Evolutionary conservation across 1,140 invertebrate species (phyloP).

Genomic region (Trichoplusia ni): DNA sequence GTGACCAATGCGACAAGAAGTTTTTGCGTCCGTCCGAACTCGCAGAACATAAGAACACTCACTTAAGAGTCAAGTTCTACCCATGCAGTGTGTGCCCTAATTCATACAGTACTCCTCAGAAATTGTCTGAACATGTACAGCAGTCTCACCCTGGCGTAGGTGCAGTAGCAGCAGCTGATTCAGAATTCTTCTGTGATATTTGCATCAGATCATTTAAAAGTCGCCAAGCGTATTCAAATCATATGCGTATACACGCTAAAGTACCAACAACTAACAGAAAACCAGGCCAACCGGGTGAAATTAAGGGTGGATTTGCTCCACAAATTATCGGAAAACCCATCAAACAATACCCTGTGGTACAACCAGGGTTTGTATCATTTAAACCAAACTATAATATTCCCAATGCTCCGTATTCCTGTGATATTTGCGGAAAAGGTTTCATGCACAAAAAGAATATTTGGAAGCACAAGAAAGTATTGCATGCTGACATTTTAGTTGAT

Average conservation of each 20-base stretch:
- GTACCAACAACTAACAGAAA: slow-evolving; percentile 76
- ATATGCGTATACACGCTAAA: slow-evolving; percentile 81
- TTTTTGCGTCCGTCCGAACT: slow-evolving; percentile 83
- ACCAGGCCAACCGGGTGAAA: slow-evolving; percentile 52
- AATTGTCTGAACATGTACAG: slow-evolving; percentile 82
- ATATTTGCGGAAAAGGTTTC: slow-evolving; percentile 84
- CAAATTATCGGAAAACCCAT: slow-evolving; percentile 75
- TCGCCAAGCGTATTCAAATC: slow-evolving; percentile 79
- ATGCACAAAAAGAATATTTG: slow-evolving; percentile 82
- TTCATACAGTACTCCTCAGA: slow-evolving; percentile 83
- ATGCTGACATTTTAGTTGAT: slow-evolving; percentile 71
- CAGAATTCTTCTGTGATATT: slow-evolving; percentile 77
- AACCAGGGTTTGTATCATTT: slow-evolving; percentile 59
- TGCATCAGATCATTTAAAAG: slow-evolving; percentile 79
- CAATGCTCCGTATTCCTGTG: slow-evolving; percentile 79
- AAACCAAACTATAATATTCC: slow-evolving; percentile 65
- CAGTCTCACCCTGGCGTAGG: slow-evolving; percentile 64
- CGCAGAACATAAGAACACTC: slow-evolving; percentile 84
- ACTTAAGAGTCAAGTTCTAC: slow-evolving; percentile 85
- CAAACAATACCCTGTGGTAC: slow-evolving; percentile 61
- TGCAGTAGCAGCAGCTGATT: slow-evolving; percentile 42
- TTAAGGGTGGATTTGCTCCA: slow-evolving; percentile 57
- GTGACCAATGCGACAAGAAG: slow-evolving; percentile 84
- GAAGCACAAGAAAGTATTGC: slow-evolving; percentile 81
- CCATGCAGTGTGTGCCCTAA: slow-evolving; percentile 83